phyloP scores from a whole-genome alignment of 2,797 vertebrate genomes.

The Acropternis orthonyx region DNA sequence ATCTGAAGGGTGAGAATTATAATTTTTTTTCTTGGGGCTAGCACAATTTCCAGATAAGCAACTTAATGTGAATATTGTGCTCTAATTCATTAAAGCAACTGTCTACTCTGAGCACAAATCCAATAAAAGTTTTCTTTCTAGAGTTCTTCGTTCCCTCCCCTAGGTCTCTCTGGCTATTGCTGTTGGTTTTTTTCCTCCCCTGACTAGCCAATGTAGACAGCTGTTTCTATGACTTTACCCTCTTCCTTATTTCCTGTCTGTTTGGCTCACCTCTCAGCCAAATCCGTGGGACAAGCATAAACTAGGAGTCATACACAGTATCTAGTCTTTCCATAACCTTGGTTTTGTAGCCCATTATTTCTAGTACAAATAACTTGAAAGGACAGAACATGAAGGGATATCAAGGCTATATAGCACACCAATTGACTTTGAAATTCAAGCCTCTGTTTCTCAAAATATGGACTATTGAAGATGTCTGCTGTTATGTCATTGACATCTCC shows the following conservation, averaged over 20 bases:
- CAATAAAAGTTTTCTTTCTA: background rate
- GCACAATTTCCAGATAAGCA: background rate
- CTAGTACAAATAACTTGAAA: background rate
- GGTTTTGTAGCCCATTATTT: background rate
- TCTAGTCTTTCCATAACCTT: background rate
- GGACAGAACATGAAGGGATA: background rate
- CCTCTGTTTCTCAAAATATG: background rate
- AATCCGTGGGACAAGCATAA: background rate
- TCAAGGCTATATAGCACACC: background rate
- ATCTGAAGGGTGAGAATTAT: background rate
- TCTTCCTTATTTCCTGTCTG: background rate
- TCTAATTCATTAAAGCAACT: background rate
- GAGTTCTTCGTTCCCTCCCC: background rate
- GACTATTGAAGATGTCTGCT: background rate
- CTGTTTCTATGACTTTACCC: background rate
- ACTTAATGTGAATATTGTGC: background rate
- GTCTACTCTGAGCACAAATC: background rate
- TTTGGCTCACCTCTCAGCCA: accelerated
- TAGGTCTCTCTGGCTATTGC: background rate
- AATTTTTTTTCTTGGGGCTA: background rate
- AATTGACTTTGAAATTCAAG: background rate
- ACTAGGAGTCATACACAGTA: background rate
- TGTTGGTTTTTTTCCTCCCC: no score
- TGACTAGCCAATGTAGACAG: background rate
- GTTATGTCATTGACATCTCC: background rate